These are phyloP conservation scores for Eudyptes chrysolophus DNA, from an alignment of 2,113 vertebrate species.

Conservation along the genomic window DNA sequence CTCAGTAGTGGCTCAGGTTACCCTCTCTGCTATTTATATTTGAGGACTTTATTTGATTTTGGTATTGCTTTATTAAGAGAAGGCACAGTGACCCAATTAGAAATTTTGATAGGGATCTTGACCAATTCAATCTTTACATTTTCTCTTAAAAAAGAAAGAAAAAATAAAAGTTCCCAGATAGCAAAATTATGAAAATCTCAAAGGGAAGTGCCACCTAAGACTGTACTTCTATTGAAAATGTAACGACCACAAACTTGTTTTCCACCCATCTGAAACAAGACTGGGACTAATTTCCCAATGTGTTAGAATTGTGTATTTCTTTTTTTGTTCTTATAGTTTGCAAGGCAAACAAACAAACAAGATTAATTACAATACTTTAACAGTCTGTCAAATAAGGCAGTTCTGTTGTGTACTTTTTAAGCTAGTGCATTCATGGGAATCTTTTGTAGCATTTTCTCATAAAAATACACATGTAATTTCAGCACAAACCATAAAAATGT, in stretches of 20 bases:
- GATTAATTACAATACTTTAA: background rate
- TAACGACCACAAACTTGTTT: background rate
- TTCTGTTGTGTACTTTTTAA: background rate
- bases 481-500: conserved; percentile 28
- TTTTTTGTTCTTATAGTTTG: background rate
- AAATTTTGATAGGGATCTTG: background rate
- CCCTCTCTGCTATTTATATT: background rate
- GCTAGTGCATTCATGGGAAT: background rate
- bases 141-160: background rate
- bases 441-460: background rate
- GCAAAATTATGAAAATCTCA: background rate
- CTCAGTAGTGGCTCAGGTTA: background rate
- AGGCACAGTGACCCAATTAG: background rate
- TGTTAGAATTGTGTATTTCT: background rate
- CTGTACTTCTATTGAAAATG: background rate
- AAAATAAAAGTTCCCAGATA: background rate
- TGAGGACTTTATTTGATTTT: background rate
- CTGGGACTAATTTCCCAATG: background rate
- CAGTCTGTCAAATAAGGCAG: background rate
- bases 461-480: conserved; percentile 9
- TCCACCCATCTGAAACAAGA: background rate
- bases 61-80: background rate
- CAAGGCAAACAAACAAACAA: background rate
- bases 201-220: background rate
- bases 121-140: background rate